Base-by-base conservation (phyloP, 2,113 vertebrate species). In the Pyrgilauda ruficollis region DNA sequence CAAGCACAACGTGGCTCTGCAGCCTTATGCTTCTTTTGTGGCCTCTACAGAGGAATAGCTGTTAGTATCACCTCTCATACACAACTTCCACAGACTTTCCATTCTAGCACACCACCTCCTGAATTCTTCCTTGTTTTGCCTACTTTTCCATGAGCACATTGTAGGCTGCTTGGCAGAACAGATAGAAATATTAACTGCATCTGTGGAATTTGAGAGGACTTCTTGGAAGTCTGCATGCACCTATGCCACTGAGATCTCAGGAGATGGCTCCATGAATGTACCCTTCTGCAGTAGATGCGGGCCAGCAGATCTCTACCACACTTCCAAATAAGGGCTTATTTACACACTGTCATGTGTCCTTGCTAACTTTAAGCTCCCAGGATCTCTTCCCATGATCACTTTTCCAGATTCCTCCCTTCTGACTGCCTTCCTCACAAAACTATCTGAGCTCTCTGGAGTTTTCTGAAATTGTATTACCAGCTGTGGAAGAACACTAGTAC, bases 371-470 rank as follows among this genome's bases (percentile, higher is more conserved):
- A 63, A 68, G 72, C n/a, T 86, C 64, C 59, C 39, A 68, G 14
- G 61, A 67, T 74, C 49, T 77, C 61, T 64, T 35, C 3, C 41
- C 31, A 16, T 15, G 26, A 96, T 79, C 18, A 20, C 15, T 84
- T 53, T 72, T 64, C 67, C 78, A 96, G 49, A 92, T 80, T 75
- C 44, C 9, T 93, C 55, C 17, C 30, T 87, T 67, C 58, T 77
- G 44, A 83, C 68, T 83, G 35, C 28, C 24, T 79, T 88, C 23
- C 52, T 87, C 62, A 37, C 27, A 63, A 62, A 90, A 84, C 49
- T 26, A 39, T 63, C 67, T 52, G 46, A 73, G 46, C 15, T 63
- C 47, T 86, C 67, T 47, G 33, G 80, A 66, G 55, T 63, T 68
- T 77, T 83, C 37, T 76, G 49, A 67, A 84, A 50, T 66, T 22